A percentile compares a stretch with the other conserved stretches of the same genome.
phyloP scores from a whole-genome alignment of 2,113 vertebrate species.

The Pitta sordida region DNA sequence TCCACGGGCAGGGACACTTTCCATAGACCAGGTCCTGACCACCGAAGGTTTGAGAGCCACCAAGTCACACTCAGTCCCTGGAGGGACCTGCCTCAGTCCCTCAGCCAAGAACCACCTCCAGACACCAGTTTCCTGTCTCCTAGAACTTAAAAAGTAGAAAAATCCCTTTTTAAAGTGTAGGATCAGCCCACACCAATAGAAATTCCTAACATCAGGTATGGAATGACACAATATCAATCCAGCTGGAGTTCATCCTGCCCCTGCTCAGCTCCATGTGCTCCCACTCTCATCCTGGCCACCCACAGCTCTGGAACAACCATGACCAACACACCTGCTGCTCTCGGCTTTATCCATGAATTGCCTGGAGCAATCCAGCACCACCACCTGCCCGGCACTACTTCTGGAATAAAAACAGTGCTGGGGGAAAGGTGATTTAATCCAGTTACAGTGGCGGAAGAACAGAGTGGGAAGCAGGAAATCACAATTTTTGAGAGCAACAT shows the following conservation, averaged over 20 bases:
- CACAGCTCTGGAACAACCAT: neutral
- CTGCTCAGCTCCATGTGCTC: neutral
- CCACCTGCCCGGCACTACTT: neutral
- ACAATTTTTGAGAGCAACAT: neutral
- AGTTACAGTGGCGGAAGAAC: neutral
- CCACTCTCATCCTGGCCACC: accelerated
- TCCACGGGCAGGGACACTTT: neutral
- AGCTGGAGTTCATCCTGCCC: neutral
- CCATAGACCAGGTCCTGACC: neutral
- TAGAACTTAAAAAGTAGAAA: neutral
- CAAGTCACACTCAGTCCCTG: neutral
- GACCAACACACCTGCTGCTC: neutral
- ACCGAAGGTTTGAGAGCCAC: neutral
- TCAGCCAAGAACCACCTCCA: neutral
- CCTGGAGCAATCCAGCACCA: neutral
- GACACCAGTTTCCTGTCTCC: neutral
- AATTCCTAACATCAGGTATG: neutral
- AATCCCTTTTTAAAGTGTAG: neutral
- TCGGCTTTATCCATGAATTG: neutral
- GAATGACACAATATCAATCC: neutral
- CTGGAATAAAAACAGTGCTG: neutral
- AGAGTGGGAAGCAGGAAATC: neutral
- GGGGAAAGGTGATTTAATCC: neutral
- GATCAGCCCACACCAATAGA: neutral
- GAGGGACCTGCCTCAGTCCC: neutral